phyloP scores from a whole-genome alignment of 2,888 invertebrate genomes.

The Dynastes grantii region DNA sequence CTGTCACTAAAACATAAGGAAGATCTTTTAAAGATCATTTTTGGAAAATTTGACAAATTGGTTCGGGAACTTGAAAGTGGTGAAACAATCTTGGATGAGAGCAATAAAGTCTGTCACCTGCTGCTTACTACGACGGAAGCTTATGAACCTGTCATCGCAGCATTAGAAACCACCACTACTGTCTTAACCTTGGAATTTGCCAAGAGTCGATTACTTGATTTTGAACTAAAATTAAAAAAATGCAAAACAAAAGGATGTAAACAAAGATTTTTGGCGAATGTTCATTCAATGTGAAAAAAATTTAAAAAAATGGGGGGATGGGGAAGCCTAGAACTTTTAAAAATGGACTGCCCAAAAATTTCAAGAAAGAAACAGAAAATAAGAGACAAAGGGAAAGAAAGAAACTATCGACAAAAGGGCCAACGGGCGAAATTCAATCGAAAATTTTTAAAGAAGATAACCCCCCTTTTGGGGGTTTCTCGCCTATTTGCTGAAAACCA shows the following conservation, averaged over 20 bases:
- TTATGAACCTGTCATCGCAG: slow-evolving; percentile 58
- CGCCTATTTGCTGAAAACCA: no score
- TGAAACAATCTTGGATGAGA: slow-evolving; percentile 57
- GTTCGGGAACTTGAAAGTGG: slow-evolving; percentile 56
- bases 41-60: slow-evolving; percentile 57
- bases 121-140: slow-evolving; percentile 55
- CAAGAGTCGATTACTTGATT: slow-evolving; percentile 56
- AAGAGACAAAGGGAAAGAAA: slow-evolving; percentile 16
- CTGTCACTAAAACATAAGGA: slow-evolving; percentile 55
- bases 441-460: no score
- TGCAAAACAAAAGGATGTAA: slow-evolving; percentile 34
- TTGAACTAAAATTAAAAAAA: slow-evolving; percentile 56
- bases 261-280: slow-evolving; percentile 19
- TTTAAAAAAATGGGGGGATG: no score
- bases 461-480: no score
- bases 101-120: no score
- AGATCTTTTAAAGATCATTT: slow-evolving; percentile 59
- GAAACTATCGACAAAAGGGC: not conserved
- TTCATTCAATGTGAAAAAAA: slow-evolving; percentile 36
- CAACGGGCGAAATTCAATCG: not conserved
- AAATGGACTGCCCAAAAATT: slow-evolving; percentile 44
- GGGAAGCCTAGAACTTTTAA: slow-evolving; percentile 40
- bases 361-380: slow-evolving; percentile 15
- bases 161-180: slow-evolving; percentile 57
- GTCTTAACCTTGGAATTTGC: slow-evolving; percentile 58